These are phyloP conservation scores for Eucriotettix oculatus DNA, from an alignment of 2,888 invertebrate species.

Conservation along the genomic window DNA sequence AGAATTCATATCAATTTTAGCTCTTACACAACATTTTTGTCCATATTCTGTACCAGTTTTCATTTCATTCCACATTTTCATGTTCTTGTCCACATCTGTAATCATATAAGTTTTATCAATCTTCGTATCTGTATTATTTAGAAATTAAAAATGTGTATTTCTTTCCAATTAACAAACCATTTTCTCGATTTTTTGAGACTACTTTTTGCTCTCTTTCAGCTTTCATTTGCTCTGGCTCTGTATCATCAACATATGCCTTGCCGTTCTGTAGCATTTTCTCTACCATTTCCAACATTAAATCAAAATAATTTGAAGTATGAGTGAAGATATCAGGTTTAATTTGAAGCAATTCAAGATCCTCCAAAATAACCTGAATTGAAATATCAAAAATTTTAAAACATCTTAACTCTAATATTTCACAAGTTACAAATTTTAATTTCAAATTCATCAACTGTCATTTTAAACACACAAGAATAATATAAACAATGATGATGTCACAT, in stretches of 20 bases:
- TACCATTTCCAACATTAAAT: slow-evolving; percentile 73
- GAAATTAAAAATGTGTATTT: too few species aligned
- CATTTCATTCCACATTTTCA: slow-evolving; percentile 91
- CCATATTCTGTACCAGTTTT: slow-evolving; percentile 62
- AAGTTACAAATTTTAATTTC: background rate
- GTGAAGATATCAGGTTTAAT: slow-evolving; percentile 86
- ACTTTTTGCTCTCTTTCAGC: slow-evolving; percentile 75
- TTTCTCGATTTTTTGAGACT: slow-evolving; percentile 70
- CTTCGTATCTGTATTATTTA: too few species aligned
- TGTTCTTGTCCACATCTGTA: slow-evolving; percentile 65
- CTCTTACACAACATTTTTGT: slow-evolving; percentile 82
- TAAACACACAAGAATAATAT: too few species aligned
- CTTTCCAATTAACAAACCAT: slow-evolving; percentile 40
- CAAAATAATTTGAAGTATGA: slow-evolving; percentile 94
- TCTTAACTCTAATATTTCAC: background rate
- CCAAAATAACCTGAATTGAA: slow-evolving; percentile 51
- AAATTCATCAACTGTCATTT: too few species aligned
- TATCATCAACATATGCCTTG: slow-evolving; percentile 95
- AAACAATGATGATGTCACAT: too few species aligned
- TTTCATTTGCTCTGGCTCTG: slow-evolving; percentile 89
- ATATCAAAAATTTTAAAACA: background rate
- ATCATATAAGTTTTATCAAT: background rate
- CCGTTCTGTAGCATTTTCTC: slow-evolving; percentile 70
- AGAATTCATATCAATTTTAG: slow-evolving; percentile 94
- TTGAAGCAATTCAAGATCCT: slow-evolving; percentile 80